Percentiles rank a stretch among this genome's conserved stretches.
These are phyloP conservation scores for Nycticryphes semicollaris DNA, from an alignment of 2,113 vertebrate species.

Conservation along the genomic window DNA sequence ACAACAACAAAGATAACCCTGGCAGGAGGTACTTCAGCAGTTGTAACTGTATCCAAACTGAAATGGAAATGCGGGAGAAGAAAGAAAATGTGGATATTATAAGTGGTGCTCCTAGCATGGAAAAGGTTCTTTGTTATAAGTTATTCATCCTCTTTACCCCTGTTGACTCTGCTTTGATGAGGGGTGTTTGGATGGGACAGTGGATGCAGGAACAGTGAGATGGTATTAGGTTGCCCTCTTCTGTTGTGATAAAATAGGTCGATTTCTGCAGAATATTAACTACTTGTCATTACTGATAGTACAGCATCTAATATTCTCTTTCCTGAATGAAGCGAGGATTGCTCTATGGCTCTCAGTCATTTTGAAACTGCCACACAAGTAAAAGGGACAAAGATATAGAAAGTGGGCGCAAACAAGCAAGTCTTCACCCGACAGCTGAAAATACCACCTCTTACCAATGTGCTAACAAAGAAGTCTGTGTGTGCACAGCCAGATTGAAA, in stretches of 20 bases:
- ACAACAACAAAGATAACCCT: not conserved
- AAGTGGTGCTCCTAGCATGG: not conserved
- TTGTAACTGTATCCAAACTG: not conserved
- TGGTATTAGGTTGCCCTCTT: constrained; percentile 59
- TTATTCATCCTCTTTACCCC: not conserved
- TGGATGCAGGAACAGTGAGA: not conserved
- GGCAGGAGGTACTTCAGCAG: not conserved
- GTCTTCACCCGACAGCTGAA: not conserved
- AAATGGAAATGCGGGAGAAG: not conserved
- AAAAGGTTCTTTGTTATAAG: not conserved
- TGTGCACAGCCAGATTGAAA: not conserved
- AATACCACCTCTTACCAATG: fast-evolving
- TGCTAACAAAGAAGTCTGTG: not conserved
- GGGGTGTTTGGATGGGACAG: not conserved
- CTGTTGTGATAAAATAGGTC: not conserved
- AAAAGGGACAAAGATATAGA: not conserved
- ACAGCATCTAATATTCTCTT: not conserved
- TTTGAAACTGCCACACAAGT: not conserved
- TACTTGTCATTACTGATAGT: not conserved
- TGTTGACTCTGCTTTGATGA: not conserved
- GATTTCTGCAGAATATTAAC: not conserved
- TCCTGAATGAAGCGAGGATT: not conserved
- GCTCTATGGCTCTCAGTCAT: not conserved
- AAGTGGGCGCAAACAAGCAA: not conserved
- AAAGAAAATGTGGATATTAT: not conserved